Evolutionary conservation across 2,888 invertebrate species (phyloP).

Genomic region (Hartigia nigra): DNA sequence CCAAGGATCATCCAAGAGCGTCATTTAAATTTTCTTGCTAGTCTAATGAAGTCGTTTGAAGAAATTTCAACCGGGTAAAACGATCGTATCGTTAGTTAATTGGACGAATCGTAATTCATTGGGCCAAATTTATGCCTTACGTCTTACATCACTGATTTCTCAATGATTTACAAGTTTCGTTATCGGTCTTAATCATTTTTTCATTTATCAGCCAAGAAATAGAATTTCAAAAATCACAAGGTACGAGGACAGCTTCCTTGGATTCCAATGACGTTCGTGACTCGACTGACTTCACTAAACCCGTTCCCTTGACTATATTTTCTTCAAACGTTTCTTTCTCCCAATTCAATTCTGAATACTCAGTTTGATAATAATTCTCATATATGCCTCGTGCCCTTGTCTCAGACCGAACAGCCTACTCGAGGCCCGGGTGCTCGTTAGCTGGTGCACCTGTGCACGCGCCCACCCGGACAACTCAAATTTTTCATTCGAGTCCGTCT

Average conservation of each 20-base stretch:
- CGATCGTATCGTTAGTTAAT: slow-evolving; percentile 60
- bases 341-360: slow-evolving; percentile 30
- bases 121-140: slow-evolving; percentile 32
- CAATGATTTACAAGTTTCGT: not conserved
- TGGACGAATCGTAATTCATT: slow-evolving; percentile 57
- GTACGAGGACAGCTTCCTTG: not conserved
- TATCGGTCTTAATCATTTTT: not conserved
- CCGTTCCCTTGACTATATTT: not conserved
- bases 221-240: not conserved
- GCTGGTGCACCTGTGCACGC: slow-evolving; percentile 53
- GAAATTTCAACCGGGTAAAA: slow-evolving; percentile 46
- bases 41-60: slow-evolving; percentile 60
- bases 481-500: slow-evolving; percentile 55
- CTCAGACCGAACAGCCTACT: slow-evolving; percentile 18
- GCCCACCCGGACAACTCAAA: slow-evolving; percentile 44
- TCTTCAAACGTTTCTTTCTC: slow-evolving; percentile 30
- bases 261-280: not conserved
- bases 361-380: slow-evolving; percentile 27
- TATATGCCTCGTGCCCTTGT: slow-evolving; percentile 11
- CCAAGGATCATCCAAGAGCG: not conserved
- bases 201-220: not conserved
- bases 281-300: not conserved
- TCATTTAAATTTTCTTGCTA: slow-evolving; percentile 59
- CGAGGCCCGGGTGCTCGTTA: slow-evolving; percentile 45
- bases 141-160: not conserved